phyloP scores from a whole-genome alignment of 2,888 invertebrate genomes.

The Nowickia ferox region DNA sequence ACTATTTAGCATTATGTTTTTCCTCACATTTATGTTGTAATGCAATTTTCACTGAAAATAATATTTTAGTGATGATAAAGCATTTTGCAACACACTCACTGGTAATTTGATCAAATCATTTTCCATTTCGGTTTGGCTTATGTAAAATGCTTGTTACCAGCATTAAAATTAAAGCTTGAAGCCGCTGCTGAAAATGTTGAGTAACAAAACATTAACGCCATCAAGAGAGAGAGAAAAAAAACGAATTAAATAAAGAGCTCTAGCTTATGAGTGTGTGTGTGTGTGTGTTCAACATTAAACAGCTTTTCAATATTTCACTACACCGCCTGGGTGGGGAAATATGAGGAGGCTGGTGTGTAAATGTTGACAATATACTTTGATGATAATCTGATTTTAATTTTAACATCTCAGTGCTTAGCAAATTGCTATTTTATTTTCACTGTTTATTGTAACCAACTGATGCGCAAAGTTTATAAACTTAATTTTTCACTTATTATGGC shows the following conservation, averaged over 20 bases:
- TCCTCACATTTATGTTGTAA: slow-evolving; percentile 44
- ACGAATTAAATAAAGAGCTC: not conserved
- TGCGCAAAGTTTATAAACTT: slow-evolving; percentile 52
- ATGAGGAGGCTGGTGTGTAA: not conserved
- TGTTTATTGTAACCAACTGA: slow-evolving; percentile 48
- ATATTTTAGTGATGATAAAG: slow-evolving; percentile 52
- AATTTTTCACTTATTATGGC: slow-evolving; percentile 46
- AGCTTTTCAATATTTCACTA: slow-evolving; percentile 17
- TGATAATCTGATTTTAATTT: slow-evolving; percentile 68
- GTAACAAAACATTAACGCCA: slow-evolving; percentile 9
- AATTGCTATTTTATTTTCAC: slow-evolving; percentile 29
- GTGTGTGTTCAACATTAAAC: not conserved
- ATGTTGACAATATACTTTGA: slow-evolving; percentile 63
- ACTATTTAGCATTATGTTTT: slow-evolving; percentile 21
- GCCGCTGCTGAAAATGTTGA: not conserved
- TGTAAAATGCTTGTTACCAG: slow-evolving; percentile 6
- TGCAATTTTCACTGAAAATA: slow-evolving; percentile 53
- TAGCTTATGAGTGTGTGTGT: too few relatives aligned
- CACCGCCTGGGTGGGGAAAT: not conserved
- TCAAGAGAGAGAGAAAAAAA: not conserved
- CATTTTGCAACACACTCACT: slow-evolving; percentile 57
- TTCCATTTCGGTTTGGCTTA: slow-evolving; percentile 47
- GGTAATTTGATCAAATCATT: slow-evolving; percentile 54
- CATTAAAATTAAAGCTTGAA: slow-evolving; percentile 16
- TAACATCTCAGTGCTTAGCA: slow-evolving; percentile 57